phyloP scores from a whole-genome alignment of 2,888 invertebrate genomes.

The Deilephila porcellus region DNA sequence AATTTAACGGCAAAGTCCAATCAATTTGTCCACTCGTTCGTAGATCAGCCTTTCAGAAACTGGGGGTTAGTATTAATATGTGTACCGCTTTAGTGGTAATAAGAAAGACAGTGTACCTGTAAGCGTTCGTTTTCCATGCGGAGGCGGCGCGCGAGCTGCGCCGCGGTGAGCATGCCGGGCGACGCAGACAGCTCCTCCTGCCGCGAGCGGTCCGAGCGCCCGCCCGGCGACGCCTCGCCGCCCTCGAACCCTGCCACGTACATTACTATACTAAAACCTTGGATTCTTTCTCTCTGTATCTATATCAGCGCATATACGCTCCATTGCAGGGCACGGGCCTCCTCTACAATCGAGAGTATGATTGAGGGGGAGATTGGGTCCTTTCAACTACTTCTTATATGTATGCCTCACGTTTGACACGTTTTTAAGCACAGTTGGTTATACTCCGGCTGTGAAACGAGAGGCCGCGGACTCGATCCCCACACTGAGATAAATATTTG shows the following conservation, averaged over 20 bases:
- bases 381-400: too few relatives aligned
- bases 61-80: too few relatives aligned
- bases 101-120: constrained; percentile 57
- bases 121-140: constrained; percentile 91
- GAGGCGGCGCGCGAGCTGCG: constrained; percentile 86
- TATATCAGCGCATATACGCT: too few relatives aligned
- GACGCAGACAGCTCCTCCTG: constrained; percentile 80
- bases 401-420: not conserved
- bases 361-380: too few relatives aligned
- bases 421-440: too few relatives aligned
- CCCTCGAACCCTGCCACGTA: constrained; percentile 33
- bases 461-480: not conserved
- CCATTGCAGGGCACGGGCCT: too few relatives aligned
- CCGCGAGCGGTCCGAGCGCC: constrained; percentile 77
- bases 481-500: not conserved
- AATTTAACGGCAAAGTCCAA: too few relatives aligned
- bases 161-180: constrained; percentile 82
- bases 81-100: too few relatives aligned
- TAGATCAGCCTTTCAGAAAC: too few relatives aligned
- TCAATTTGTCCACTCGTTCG: too few relatives aligned
- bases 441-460: not conserved
- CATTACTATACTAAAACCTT: not conserved
- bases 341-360: too few relatives aligned
- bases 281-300: too few relatives aligned
- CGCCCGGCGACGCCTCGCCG: constrained; percentile 75